phyloP scores from a whole-genome alignment of 2,888 invertebrate species.

The Apomyelois bistriatella region DNA sequence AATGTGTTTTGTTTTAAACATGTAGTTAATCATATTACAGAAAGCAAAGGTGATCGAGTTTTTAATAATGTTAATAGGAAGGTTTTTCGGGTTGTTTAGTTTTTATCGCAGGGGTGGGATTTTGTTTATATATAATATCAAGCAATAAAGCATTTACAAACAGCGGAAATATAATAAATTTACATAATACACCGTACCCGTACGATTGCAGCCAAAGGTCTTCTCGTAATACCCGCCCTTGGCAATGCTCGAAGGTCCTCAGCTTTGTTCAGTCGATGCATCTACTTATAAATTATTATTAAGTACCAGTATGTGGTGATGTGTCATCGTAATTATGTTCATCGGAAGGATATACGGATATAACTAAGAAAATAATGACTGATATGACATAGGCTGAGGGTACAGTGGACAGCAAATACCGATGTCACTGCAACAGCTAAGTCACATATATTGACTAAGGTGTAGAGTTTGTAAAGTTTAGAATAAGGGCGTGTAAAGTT shows the following conservation, averaged over 20 bases:
- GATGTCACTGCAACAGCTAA: too few relatives aligned
- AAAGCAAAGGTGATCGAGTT: too few relatives aligned
- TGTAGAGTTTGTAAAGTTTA: too few relatives aligned
- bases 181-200: slow-evolving; percentile 32
- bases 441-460: too few relatives aligned
- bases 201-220: slow-evolving; percentile 21
- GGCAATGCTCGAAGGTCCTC: slow-evolving; percentile 36
- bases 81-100: too few relatives aligned
- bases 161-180: slow-evolving; percentile 49
- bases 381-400: neutral
- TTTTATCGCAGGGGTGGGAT: too few relatives aligned
- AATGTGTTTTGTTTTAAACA: too few relatives aligned
- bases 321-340: slow-evolving; percentile 33
- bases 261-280: slow-evolving; percentile 34
- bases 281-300: slow-evolving; percentile 37
- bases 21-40: too few relatives aligned
- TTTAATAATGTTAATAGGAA: too few relatives aligned
- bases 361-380: slow-evolving; percentile 3
- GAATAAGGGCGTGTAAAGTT: too few relatives aligned
- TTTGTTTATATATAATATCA: slow-evolving; percentile 5
- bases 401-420: neutral
- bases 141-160: slow-evolving; percentile 13
- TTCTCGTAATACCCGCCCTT: slow-evolving; percentile 33
- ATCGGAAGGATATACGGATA: slow-evolving; percentile 24
- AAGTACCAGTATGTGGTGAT: slow-evolving; percentile 32